Percentiles rank a stretch among this genome's conserved stretches.
phyloP scores from a whole-genome alignment of 1,140 invertebrate species.

The Heliconius hewitsoni region DNA sequence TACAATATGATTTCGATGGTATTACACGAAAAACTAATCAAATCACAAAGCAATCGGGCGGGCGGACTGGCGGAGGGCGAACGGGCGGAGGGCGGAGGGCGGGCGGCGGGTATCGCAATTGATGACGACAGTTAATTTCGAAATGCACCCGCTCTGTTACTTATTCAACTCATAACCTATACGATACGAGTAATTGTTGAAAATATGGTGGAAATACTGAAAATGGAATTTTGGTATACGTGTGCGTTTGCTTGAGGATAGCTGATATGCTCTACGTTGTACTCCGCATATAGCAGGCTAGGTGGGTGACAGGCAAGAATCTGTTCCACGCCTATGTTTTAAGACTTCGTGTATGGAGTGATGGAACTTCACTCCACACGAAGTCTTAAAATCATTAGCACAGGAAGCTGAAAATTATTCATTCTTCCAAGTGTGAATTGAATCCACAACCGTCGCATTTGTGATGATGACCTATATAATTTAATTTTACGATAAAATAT shows the following conservation, averaged over 20 bases:
- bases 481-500: too few relatives aligned
- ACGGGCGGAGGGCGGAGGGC: not conserved
- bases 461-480: too few relatives aligned
- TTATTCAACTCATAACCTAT: conserved; percentile 55
- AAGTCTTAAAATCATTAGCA: too few relatives aligned
- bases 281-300: too few relatives aligned
- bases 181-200: conserved; percentile 54
- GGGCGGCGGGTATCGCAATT: conserved; percentile 48
- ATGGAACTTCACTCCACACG: too few relatives aligned
- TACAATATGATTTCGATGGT: conserved; percentile 39
- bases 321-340: too few relatives aligned
- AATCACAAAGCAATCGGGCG: conserved; percentile 61
- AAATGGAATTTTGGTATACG: not conserved
- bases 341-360: too few relatives aligned
- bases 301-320: too few relatives aligned
- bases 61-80: conserved; percentile 34
- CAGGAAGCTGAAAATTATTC: too few relatives aligned
- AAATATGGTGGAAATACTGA: conserved; percentile 14
- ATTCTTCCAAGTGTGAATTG: too few relatives aligned
- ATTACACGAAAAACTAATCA: conserved; percentile 62
- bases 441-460: too few relatives aligned
- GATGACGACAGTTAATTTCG: conserved; percentile 68
- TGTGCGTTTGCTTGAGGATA: not conserved
- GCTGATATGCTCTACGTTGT: not conserved
- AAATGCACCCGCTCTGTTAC: conserved; percentile 59